Base-by-base conservation (phyloP, 2,797 vertebrate genomes). In the Tenualosa ilisha region DNA sequence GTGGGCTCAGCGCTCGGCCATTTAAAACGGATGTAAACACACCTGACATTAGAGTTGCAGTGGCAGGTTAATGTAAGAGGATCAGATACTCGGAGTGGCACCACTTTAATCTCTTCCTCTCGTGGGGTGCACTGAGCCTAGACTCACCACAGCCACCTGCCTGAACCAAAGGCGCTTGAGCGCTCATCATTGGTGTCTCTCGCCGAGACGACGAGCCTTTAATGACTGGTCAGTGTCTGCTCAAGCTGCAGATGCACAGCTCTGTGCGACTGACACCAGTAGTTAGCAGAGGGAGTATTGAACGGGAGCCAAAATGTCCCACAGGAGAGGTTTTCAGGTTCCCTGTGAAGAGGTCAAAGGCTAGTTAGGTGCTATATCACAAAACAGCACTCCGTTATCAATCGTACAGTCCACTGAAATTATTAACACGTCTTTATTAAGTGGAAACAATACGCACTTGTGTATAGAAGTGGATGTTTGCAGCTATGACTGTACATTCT, bases 11-110 rank as follows among this genome's bases (percentile, higher is more conserved):
- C 24, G 1, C 54, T 13, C 24, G 84, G 81, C 31, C 56, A 83
- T 82, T 86, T 86, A 89, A 68, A 88, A 91, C 83, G 51, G 89
- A 90, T 86, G 89, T 82, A 3, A 88, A 90, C 88, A 90, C 88
- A 51, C 50, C 86, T 87, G 24, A 84, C 85, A 72, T 51, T 65
- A 40, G 53, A 88, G 84, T 81, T 20, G 17, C 40, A 79, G 5
- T 46, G 17, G 72, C 7, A 86, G 81, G 46, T 84, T 85, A 83
- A 87, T 84, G 89, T 92, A 93, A 93, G 88, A 93, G 90, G 92
- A 94, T 93, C 89, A 86, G 81, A 75, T 7, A 0, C 75, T 22
- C 8, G 8, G 72, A 81, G 59, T 89, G 86, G 17, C n/a, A 12
- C 84, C 51, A 75, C 63, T 13, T 65, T 92, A 89, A 93, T 91